Base-by-base conservation (phyloP, 2,113 vertebrate species). In the Thinocorus orbignyianus region DNA sequence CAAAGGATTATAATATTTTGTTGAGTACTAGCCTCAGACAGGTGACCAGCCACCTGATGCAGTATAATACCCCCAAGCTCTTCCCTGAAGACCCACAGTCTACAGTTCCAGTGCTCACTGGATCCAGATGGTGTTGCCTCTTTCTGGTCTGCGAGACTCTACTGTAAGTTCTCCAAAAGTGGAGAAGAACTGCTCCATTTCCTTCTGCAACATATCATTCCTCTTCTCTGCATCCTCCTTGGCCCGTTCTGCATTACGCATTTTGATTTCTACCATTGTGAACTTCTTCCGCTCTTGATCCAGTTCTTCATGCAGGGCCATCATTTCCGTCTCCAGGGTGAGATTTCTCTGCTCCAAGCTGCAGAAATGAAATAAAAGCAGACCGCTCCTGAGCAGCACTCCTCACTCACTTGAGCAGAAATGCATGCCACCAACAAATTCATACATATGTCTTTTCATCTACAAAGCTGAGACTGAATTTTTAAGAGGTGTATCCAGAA, bases 161-260 rank as follows among this genome's bases (percentile, higher is more conserved):
- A 99, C 98, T 3, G 99, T 99, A 92, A 99, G 96, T 93, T 99
- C 99, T 35, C 99, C 99, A 25, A 99, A 99, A 0, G 99, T 99
- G 71, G 99, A 99, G 96, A 99, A 99, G 90, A 99, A 99, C 97
- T 99, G 99, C 97, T 99, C 99, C 99, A 99, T 99, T 96, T 99
- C 99, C 74, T 99, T 99, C 98, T 99, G 99, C 55, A 99, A 98
- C 99, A 99, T 99, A 94, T 99, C 98, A 5, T 99, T 99, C 73
- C 99, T 98, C 79, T 99, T 99, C 97, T 99, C 99, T 0, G 99
- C 99, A 9, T 99, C 99, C 7, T 99, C 99, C 90, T 99, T 99
- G 9, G 99, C 99, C 3, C 99, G 97, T 95, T 99, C 99, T 0
- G 99, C 99, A 2, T 99, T 99, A 22, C 99, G 98, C 97, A 99